Conservation (phyloP, 2,888 invertebrate genomes). For the Calliopum simillimum region DNA sequence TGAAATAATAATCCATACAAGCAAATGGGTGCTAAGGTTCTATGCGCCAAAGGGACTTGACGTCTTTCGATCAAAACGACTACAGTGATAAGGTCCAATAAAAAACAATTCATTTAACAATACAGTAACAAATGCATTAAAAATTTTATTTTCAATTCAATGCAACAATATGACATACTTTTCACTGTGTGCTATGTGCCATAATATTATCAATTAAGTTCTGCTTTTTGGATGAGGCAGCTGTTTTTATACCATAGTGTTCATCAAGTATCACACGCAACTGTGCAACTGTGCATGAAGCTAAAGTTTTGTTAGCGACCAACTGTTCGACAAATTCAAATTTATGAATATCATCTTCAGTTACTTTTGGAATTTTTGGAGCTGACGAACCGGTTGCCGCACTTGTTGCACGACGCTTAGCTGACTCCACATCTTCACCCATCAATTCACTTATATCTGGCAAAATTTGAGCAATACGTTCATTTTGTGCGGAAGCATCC, state of each 20-base stretch:
- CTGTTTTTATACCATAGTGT: constrained; percentile 48
- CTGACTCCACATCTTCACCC: constrained; percentile 48
- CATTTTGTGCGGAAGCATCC: constrained; percentile 56
- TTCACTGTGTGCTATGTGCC: constrained; percentile 10
- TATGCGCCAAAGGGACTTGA: too few species aligned
- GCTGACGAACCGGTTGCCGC: constrained; percentile 33
- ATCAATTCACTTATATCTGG: constrained; percentile 54
- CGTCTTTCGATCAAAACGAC: too few species aligned
- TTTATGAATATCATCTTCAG: constrained; percentile 45
- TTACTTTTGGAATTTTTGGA: constrained; percentile 54
- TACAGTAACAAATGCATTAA: too few species aligned
- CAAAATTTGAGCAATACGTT: constrained; percentile 56
- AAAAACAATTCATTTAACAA: too few species aligned
- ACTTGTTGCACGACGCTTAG: constrained; percentile 51
- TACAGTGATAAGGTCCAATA: too few species aligned
- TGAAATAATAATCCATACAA: too few species aligned
- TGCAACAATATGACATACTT: too few species aligned
- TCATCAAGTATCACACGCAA: constrained; percentile 50
- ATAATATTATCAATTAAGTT: constrained; percentile 50
- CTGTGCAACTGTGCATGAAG: constrained; percentile 52
- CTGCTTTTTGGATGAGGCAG: constrained; percentile 48
- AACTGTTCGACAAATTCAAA: constrained; percentile 50
- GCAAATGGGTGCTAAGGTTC: too few species aligned
- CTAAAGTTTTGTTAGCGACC: constrained; percentile 46
- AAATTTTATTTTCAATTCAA: too few species aligned